A percentile compares a stretch with the other conserved stretches of the same genome.
These are phyloP conservation scores for Pammene aurita DNA, from an alignment of 2,888 invertebrate genomes.

Conservation along the genomic window DNA sequence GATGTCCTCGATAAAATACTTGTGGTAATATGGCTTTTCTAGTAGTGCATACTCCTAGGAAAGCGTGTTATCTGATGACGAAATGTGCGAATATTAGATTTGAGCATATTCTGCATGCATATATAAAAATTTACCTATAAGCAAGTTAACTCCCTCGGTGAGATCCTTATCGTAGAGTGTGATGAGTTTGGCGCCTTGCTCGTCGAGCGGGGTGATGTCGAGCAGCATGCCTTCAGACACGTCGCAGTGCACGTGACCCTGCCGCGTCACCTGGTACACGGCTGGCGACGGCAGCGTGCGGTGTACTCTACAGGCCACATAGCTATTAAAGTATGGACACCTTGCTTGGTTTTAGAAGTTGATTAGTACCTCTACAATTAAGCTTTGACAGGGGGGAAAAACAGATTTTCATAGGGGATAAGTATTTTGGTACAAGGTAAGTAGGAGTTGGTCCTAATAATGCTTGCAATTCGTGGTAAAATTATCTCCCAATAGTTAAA, in stretches of 20 bases:
- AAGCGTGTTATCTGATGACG: no score
- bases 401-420: no score
- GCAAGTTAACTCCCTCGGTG: conserved; percentile 87
- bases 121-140: conserved; percentile 81
- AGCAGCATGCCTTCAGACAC: conserved; percentile 87
- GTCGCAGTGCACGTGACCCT: conserved; percentile 88
- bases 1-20: neutral
- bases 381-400: no score
- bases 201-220: conserved; percentile 87
- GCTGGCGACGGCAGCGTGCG: conserved; percentile 82
- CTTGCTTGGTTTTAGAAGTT: no score
- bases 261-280: conserved; percentile 88
- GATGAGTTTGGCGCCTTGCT: conserved; percentile 86
- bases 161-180: conserved; percentile 89
- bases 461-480: no score
- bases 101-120: no score
- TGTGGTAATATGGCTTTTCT: neutral
- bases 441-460: no score
- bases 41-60: no score
- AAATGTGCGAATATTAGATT: no score
- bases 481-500: no score
- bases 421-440: no score
- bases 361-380: no score
- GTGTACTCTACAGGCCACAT: conserved; percentile 71
- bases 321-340: neutral